phyloP scores from a whole-genome alignment of 2,113 vertebrate species.

The Seriola aureovittata region DNA sequence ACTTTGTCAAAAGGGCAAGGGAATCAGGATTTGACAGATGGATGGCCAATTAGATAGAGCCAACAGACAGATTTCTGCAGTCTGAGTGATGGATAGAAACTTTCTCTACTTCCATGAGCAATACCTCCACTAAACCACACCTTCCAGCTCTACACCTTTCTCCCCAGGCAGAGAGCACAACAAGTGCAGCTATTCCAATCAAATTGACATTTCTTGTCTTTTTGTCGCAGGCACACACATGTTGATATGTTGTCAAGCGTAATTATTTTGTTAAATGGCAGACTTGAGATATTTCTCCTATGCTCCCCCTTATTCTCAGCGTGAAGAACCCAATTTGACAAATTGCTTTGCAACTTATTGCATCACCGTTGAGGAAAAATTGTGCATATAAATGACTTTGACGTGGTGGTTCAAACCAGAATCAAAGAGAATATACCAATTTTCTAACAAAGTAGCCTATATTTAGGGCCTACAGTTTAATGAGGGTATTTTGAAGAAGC shows the following conservation, averaged over 20 bases:
- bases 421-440: constrained; percentile 52
- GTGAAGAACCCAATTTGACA: constrained; percentile 35
- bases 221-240: constrained; percentile 10
- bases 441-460: constrained; percentile 39
- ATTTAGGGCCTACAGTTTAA: constrained; percentile 60
- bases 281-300: constrained; percentile 20
- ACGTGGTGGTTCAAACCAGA: constrained; percentile 44
- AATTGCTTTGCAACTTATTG: constrained; percentile 62
- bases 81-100: constrained; percentile 48
- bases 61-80: constrained; percentile 40
- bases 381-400: constrained; percentile 46
- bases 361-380: constrained; percentile 46
- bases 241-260: not conserved
- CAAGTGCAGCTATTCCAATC: constrained; percentile 35
- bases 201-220: constrained; percentile 23
- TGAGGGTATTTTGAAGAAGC: constrained; percentile 62
- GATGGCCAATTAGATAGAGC: constrained; percentile 63
- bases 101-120: constrained; percentile 25
- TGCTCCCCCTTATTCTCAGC: constrained; percentile 12
- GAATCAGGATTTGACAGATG: constrained; percentile 49
- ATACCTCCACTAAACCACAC: constrained; percentile 28
- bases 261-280: constrained; percentile 13
- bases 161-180: constrained; percentile 15
- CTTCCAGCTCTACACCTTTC: constrained; percentile 8
- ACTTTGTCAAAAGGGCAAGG: constrained; percentile 46